Conservation (phyloP, 2,888 invertebrate genomes). For the Selenia dentaria region DNA sequence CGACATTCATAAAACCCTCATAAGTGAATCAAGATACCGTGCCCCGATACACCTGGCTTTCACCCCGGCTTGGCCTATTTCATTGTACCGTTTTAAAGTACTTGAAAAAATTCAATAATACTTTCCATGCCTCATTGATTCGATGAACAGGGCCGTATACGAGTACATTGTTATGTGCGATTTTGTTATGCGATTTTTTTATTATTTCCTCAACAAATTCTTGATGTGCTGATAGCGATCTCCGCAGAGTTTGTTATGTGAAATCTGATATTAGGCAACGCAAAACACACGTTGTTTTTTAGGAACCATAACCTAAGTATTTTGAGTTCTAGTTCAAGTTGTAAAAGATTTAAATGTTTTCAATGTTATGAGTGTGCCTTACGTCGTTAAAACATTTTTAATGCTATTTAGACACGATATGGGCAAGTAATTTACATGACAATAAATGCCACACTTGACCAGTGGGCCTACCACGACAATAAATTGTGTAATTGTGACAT, state of each 20-base stretch:
- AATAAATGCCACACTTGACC: too few species aligned
- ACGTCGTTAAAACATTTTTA: too few species aligned
- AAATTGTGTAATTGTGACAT: too few species aligned
- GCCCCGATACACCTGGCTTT: constrained; percentile 78
- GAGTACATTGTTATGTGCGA: constrained; percentile 41
- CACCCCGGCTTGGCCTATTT: constrained; percentile 57
- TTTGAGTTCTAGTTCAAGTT: too few species aligned
- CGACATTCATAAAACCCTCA: constrained; percentile 74
- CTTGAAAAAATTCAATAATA: constrained; percentile 70
- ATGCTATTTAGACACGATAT: too few species aligned
- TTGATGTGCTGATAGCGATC: constrained; percentile 46
- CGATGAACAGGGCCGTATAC: constrained; percentile 48
- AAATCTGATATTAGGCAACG: constrained; percentile 25
- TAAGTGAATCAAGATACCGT: constrained; percentile 81
- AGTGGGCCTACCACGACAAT: too few species aligned
- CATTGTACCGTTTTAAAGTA: constrained; percentile 53
- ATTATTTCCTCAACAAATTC: constrained; percentile 43
- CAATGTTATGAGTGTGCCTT: too few species aligned
- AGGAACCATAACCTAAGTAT: too few species aligned
- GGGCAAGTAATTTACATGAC: too few species aligned
- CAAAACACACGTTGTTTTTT: constrained; percentile 1
- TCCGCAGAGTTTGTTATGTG: constrained; percentile 22
- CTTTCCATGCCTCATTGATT: constrained; percentile 70
- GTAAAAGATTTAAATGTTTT: too few species aligned
- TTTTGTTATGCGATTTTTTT: constrained; percentile 54